These are phyloP conservation scores for Oncorhynchus clarkii DNA, from an alignment of 2,113 vertebrate genomes.

Conservation along the genomic window DNA sequence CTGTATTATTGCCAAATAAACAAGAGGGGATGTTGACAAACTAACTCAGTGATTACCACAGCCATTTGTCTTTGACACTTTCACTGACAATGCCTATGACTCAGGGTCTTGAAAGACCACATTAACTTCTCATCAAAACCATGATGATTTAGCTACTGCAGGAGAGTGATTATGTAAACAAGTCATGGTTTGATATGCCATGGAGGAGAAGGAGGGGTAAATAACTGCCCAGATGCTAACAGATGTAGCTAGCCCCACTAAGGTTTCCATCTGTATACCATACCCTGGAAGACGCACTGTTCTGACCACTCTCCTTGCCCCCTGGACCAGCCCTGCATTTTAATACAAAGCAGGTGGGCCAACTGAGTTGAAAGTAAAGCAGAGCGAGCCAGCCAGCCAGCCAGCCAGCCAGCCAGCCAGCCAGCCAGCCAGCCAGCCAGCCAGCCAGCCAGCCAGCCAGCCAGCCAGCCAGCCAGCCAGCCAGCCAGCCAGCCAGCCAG, in stretches of 20 bases:
- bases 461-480: background rate
- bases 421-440: background rate
- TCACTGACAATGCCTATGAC: too few relatives aligned
- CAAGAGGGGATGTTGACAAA: too few relatives aligned
- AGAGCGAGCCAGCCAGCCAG: too few relatives aligned
- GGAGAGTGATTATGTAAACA: too few relatives aligned
- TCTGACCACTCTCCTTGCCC: conserved; percentile 39
- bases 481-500: background rate
- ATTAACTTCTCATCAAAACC: too few relatives aligned
- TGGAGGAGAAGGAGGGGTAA: background rate
- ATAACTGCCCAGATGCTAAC: conserved; percentile 33
- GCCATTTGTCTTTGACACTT: too few relatives aligned
- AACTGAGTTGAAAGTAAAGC: conserved; percentile 48
- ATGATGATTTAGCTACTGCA: too few relatives aligned
- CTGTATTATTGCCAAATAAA: too few relatives aligned
- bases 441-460: background rate
- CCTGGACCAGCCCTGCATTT: conserved; percentile 23
- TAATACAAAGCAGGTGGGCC: conserved; percentile 68
- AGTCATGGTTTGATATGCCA: background rate
- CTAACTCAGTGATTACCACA: too few relatives aligned
- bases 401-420: background rate
- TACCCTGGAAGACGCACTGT: conserved; percentile 31
- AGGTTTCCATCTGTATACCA: conserved; percentile 56
- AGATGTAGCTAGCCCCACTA: conserved; percentile 38
- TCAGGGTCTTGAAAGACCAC: too few relatives aligned